Evolutionary conservation across 2,113 vertebrate genomes (phyloP).

Genomic region (Cyprinodon variegatus): DNA sequence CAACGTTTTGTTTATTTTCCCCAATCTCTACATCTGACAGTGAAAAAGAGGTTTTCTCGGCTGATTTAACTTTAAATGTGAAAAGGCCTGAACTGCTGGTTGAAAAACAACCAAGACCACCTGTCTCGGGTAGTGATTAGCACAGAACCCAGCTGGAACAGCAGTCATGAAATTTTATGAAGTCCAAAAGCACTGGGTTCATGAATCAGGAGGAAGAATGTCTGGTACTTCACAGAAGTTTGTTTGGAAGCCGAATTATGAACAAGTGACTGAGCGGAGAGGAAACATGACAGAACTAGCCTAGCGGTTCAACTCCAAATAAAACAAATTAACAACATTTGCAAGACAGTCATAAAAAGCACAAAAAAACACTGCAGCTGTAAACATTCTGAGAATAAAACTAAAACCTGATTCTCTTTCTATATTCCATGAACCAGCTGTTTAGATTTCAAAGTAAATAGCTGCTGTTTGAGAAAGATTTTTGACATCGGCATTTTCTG

Average conservation of each 20-base stretch:
- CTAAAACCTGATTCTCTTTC: not conserved
- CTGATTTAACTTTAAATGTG: not conserved
- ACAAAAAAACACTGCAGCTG: not conserved
- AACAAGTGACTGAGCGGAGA: not conserved
- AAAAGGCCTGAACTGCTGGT: not conserved
- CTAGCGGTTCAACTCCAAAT: not conserved
- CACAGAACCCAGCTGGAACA: too few species aligned
- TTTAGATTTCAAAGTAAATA: not conserved
- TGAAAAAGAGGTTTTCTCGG: not conserved
- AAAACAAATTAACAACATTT: not conserved
- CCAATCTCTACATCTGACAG: not conserved
- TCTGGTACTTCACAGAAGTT: not conserved
- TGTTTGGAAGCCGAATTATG: not conserved
- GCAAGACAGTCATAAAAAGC: too few species aligned
- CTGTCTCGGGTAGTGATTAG: too few species aligned
- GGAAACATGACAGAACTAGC: not conserved
- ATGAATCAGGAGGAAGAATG: too few species aligned
- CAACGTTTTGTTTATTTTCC: not conserved
- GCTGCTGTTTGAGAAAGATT: not conserved
- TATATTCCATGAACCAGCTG: not conserved
- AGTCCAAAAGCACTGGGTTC: too few species aligned
- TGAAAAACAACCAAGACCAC: not conserved
- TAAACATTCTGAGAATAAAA: not conserved
- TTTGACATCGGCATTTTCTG: slow-evolving; percentile 6
- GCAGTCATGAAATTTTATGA: too few species aligned